A percentile compares a stretch with the other conserved stretches of the same genome.
These are phyloP conservation scores for Fringilla coelebs DNA, from an alignment of 2,797 vertebrate genomes.

Conservation along the genomic window DNA sequence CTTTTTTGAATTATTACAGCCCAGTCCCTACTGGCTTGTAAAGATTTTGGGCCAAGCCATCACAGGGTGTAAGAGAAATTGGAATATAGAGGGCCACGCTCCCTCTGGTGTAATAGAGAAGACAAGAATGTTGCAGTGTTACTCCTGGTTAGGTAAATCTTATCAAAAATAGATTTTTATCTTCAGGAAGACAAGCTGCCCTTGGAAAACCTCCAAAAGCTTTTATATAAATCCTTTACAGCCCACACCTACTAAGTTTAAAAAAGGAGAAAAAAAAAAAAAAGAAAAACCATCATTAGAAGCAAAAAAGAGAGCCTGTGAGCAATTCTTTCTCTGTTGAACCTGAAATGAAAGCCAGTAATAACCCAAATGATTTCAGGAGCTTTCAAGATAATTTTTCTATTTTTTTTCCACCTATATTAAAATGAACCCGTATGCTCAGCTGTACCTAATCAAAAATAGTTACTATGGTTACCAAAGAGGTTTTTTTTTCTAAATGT, in stretches of 20 bases:
- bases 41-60: not conserved
- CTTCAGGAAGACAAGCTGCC: not conserved
- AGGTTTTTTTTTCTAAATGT: conserved; percentile 54
- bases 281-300: not conserved
- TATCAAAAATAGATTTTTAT: not conserved
- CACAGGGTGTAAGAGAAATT: not conserved
- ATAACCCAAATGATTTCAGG: conserved; percentile 16
- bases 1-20: not conserved
- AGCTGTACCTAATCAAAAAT: conserved; percentile 52
- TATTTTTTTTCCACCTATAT: conserved; percentile 47
- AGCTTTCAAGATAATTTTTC: conserved; percentile 32
- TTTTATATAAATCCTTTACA: not conserved
- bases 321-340: not conserved
- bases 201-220: not conserved
- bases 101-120: not conserved
- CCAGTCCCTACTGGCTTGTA: not conserved
- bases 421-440: conserved; percentile 38
- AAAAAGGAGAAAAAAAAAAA: not conserved
- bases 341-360: conserved; percentile 30
- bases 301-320: not conserved
- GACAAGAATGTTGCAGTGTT: not conserved
- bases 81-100: rapidly evolving
- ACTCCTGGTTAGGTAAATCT: not conserved
- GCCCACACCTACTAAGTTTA: not conserved
- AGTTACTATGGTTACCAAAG: conserved; percentile 64